Percentiles rank a stretch among this genome's conserved stretches.
Conservation (phyloP, 1,140 invertebrate species). For the Drosophila sucinea region DNA sequence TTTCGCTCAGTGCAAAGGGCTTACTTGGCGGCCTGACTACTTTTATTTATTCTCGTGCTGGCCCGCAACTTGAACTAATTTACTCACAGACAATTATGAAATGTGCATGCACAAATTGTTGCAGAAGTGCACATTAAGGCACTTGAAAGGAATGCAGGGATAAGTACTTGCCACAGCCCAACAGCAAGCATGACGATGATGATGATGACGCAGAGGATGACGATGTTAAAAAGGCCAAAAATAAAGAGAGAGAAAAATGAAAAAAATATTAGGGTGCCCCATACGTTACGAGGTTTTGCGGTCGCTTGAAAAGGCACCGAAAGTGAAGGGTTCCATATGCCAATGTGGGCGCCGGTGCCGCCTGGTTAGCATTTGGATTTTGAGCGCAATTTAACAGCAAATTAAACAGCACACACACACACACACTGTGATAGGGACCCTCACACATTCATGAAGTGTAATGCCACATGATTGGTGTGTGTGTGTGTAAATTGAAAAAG, state of each 20-base stretch:
- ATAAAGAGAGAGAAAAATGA: background rate
- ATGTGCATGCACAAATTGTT: conserved; percentile 52
- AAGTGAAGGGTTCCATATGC: conserved; percentile 31
- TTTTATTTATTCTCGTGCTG: background rate
- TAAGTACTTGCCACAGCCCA: conserved; percentile 29
- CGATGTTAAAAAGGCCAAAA: conserved; percentile 27
- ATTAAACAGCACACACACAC: conserved; percentile 66
- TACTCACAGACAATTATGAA: conserved; percentile 55
- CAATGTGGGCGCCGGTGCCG: conserved; percentile 13
- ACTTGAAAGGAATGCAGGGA: conserved; percentile 36
- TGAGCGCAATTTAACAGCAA: conserved; percentile 77
- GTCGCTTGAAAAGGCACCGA: conserved; percentile 8
- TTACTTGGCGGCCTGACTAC: background rate
- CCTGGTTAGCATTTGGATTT: conserved; percentile 62
- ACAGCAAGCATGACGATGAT: conserved; percentile 15
- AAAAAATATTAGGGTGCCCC: conserved; percentile 34
- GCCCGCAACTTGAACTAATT: conserved; percentile 51
- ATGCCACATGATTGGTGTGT: conserved; percentile 52
- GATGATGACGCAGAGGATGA: conserved; percentile 36
- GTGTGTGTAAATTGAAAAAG: conserved; percentile 74
- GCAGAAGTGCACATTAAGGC: conserved; percentile 43
- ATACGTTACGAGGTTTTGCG: conserved; percentile 9
- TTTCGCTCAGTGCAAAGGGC: background rate
- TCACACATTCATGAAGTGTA: conserved; percentile 16
- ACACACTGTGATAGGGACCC: conserved; percentile 19